A percentile compares a stretch with the other conserved stretches of the same genome.
These are phyloP conservation scores for mouse (Mus musculus) DNA, from an alignment of 2,113 vertebrate species.

Conservation along the genomic window GRCm39 chr5:66096501-66097000, in stretches of 20 bases:
- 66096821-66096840: background rate
- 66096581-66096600: background rate
- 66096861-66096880: background rate
- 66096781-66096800: background rate
- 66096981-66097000: too few species aligned
- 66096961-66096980: background rate
- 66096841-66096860: background rate
- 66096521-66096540: background rate
- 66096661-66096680: background rate
- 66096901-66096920: background rate
- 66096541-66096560: background rate
- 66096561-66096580: background rate
- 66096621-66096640: background rate
- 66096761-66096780: background rate
- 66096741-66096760: background rate
- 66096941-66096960: background rate
- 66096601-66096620: too few species aligned
- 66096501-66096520: background rate
- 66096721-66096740: background rate
- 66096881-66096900: background rate
- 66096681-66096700: background rate
- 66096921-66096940: background rate
- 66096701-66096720: too few species aligned
- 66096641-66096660: too few species aligned
- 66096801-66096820: background rate